Evolutionary conservation across 2,797 vertebrate species (phyloP), one percentile per base, ranked within the genome.

Genomic region (Enteromius argenteus): DNA sequence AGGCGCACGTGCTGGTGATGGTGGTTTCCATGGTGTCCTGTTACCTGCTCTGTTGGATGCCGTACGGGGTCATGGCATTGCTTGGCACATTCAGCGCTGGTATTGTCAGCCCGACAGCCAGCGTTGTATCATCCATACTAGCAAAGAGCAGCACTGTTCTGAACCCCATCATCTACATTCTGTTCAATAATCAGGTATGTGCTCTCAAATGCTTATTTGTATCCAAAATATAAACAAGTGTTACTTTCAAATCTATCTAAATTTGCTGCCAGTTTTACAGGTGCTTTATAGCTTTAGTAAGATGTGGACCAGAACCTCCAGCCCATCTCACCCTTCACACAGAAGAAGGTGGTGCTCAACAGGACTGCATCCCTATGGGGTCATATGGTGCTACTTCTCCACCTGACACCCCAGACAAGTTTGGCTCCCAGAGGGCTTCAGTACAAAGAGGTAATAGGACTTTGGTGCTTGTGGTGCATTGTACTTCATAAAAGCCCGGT

Each of bases 141-240:
- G 92, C 90, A 84, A 92, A 94, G 84, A 92, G 90, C 86, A 94
- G 91, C 73, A 90, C 90, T 0, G 85, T 91, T 87, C 90, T 90
- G 80, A 92, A 91, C 67, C 91, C 91, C 56, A 85, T 93, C 80
- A 91, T 91, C 86, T 92, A 91, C 10, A 19, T 91, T 14, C 91
- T 92, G 51, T 81, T 92, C 77, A 92, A 92, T 80, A 93, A 91
- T 79, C 88, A 91, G 91, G 91, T 91, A 89, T 77, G 73, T 68
- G 32, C 27, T 44, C 19, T 21, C 42, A 27, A 9, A 44, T 3
- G 66, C 17, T 1, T 42, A n/a, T 44, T 69, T 27, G 15, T 53
- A 27, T 71, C 23, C 6, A 9, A 19, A 23, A 27, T 27, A 37
- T 58, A n/a, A 17, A 64, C 19, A 7, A 17, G 15, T 21, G 11